Evolutionary conservation across 2,113 vertebrate species (phyloP), one percentile per base, ranked within the genome.

Genomic region (Campylorhamphus procurvoides): DNA sequence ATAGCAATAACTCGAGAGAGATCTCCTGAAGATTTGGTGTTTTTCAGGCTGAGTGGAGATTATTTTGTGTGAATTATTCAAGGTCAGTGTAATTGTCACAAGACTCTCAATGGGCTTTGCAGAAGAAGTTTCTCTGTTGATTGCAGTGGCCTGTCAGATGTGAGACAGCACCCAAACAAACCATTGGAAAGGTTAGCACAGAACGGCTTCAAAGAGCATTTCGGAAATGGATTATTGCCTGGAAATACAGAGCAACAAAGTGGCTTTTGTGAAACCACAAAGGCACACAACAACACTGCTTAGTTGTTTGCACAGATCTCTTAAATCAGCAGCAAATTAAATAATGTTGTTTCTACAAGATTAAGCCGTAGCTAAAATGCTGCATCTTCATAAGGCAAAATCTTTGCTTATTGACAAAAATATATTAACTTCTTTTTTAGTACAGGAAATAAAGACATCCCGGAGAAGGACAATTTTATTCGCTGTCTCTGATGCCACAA

Each of bases 361-460:
- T 92, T 90, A 91, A 93, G 84, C 68, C 3, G 0, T 29, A 92
- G 93, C 73, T 90, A 93, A 95, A 92, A 93, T 28, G 77, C 80
- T 96, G 80, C 80, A 89, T 96, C 93, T 92, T 95, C 89, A 89
- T 92, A 89, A 81, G 86, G 84, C 52, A 94, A 93, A 95, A 91
- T 78, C 91, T 90, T 90, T 89, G 96, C 58, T 94, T 92, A 92
- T 97, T 96, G 86, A 94, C 93, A 92, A 97, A 94, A 96, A 93
- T 63, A 84, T 90, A 97, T 94, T 89, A 94, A 89, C 73, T 96
- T 94, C 75, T 88, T 90, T 78, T 89, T 72, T 60, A 64, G 89
- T 60, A 86, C 89, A 96, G 95, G 96, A 96, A 96, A 95, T 93
- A 93, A 93, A 94, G 94, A 89, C 86, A 73, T 89, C 56, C 93